These are phyloP conservation scores for Zaprionus lachaisei DNA, from an alignment of 1,140 invertebrate species.

Conservation along the genomic window DNA sequence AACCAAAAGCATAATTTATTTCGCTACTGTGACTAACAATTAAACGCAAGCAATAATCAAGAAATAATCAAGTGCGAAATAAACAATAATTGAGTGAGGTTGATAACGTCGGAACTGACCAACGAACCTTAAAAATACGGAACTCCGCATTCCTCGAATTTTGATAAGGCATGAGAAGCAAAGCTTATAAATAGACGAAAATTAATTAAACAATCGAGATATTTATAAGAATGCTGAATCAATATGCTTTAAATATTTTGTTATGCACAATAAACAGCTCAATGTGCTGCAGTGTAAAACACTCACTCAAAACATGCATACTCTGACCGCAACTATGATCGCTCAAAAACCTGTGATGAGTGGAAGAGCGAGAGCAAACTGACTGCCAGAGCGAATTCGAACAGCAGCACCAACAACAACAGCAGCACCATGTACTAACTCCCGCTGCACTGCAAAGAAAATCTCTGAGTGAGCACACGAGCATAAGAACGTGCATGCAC, in stretches of 20 bases:
- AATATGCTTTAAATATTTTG: neutral
- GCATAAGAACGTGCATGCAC: neutral
- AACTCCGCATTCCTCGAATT: neutral
- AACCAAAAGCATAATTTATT: too few relatives aligned
- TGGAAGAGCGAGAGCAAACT: constrained; percentile 3
- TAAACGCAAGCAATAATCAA: neutral
- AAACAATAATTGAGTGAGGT: neutral
- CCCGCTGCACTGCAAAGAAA: neutral
- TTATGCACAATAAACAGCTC: neutral
- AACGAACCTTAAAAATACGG: neutral
- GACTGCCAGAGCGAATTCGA: neutral
- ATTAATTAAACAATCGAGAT: neutral
- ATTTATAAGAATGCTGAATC: neutral
- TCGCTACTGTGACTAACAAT: constrained; percentile 15
- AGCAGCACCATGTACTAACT: neutral
- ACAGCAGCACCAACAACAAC: neutral
- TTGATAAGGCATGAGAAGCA: neutral
- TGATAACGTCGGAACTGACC: constrained; percentile 1
- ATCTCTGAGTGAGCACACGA: neutral
- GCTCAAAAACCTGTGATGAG: constrained; percentile 19
- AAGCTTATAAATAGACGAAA: neutral
- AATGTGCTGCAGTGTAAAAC: constrained; percentile 22
- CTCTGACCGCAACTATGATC: constrained; percentile 21
- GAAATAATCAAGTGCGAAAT: neutral
- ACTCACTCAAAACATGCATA: too few relatives aligned